Conservation (phyloP, 2,888 invertebrate species). For the Hypsopygia costalis region DNA sequence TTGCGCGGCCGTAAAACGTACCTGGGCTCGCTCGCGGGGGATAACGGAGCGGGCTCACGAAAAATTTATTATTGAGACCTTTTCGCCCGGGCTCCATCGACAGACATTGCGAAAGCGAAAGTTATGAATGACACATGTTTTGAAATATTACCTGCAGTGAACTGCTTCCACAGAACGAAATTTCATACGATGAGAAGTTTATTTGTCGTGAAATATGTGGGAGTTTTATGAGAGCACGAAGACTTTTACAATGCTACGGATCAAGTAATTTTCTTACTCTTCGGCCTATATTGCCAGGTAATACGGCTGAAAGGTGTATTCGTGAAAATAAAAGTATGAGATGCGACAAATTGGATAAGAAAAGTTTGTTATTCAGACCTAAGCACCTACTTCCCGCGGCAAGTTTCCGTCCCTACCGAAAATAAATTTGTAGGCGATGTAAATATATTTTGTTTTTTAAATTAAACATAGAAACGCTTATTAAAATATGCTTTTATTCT, state of each 20-base stretch:
- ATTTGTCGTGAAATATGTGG: constrained; percentile 79
- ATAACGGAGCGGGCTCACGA: constrained; percentile 75
- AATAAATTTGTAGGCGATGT: constrained; percentile 26
- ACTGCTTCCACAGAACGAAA: constrained; percentile 68
- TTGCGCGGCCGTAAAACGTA: constrained; percentile 78
- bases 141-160: constrained; percentile 79
- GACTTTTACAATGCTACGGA: constrained; percentile 73
- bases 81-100: constrained; percentile 76
- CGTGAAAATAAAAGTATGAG: constrained; percentile 63
- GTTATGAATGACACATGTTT: constrained; percentile 81
- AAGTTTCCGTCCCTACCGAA: constrained; percentile 31
- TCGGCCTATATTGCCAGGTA: constrained; percentile 54
- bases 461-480: no score
- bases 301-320: constrained; percentile 61
- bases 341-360: constrained; percentile 72
- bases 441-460: constrained; percentile 10
- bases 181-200: constrained; percentile 77
- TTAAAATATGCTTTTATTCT: no score
- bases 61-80: constrained; percentile 80
- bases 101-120: constrained; percentile 80
- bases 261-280: constrained; percentile 69
- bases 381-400: constrained; percentile 26
- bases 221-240: constrained; percentile 69
- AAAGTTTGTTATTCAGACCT: constrained; percentile 55
- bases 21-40: constrained; percentile 72